Evolutionary conservation across 2,797 vertebrate genomes (phyloP).

Genomic region (Rhyacichthys aspro): DNA sequence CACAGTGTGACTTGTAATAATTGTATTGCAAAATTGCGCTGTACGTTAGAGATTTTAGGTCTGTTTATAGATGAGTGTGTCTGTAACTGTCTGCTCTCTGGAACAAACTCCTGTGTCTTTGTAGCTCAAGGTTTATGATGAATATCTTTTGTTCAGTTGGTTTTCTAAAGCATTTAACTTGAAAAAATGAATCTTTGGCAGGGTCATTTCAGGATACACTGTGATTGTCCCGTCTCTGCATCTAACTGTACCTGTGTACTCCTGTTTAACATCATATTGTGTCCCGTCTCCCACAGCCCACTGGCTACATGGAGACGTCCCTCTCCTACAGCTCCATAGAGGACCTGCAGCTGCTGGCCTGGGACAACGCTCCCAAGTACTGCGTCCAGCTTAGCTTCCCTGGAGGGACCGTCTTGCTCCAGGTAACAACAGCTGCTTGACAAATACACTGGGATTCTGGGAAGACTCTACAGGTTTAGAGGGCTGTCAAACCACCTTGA

Average conservation of each 20-base stretch:
- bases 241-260: too few species aligned
- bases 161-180: too few species aligned
- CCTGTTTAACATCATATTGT: conserved; percentile 25
- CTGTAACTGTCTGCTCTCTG: too few species aligned
- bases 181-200: too few species aligned
- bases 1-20: neutral
- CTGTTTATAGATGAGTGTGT: too few species aligned
- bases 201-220: too few species aligned
- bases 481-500: too few species aligned
- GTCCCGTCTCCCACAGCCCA: conserved; percentile 82
- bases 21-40: neutral
- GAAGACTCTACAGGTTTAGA: too few species aligned
- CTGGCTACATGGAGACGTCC: conserved; percentile 97
- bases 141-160: neutral
- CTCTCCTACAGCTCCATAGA: conserved; percentile 98
- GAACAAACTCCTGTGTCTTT: neutral
- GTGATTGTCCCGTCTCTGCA: too few species aligned
- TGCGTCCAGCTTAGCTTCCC: conserved; percentile 98
- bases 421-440: conserved; percentile 80
- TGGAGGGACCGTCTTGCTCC: conserved; percentile 93
- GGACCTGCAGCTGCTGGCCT: conserved; percentile 96
- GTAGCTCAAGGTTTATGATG: neutral
- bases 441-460: neutral
- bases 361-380: conserved; percentile 99
- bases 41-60: neutral